phyloP scores from a whole-genome alignment of 2,113 vertebrate species.

The Entomyzon cyanotis region DNA sequence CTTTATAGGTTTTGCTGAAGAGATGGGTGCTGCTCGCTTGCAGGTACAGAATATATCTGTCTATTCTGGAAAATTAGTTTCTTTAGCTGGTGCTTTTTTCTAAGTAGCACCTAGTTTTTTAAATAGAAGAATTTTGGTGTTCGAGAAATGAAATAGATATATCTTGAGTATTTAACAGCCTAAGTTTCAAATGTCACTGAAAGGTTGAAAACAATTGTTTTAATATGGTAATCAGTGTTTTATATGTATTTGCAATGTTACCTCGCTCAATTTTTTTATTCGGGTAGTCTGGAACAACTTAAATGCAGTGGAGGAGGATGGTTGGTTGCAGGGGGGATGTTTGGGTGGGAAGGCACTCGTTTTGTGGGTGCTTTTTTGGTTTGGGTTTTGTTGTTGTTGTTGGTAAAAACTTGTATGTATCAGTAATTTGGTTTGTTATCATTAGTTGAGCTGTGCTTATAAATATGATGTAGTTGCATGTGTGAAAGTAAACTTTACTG shows the following conservation, averaged over 20 bases:
- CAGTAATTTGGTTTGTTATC: neutral
- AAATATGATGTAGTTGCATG: neutral
- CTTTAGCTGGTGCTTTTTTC: neutral
- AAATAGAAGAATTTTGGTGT: neutral
- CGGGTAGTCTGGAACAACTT: neutral
- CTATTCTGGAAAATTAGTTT: neutral
- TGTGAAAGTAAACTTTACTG: neutral
- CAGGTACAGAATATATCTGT: slow-evolving; percentile 74
- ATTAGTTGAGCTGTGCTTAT: neutral
- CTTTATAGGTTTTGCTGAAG: slow-evolving; percentile 87
- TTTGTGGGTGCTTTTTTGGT: neutral
- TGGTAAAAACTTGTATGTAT: neutral
- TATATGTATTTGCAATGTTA: neutral
- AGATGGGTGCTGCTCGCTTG: slow-evolving; percentile 74
- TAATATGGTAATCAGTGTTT: neutral
- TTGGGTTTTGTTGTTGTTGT: neutral
- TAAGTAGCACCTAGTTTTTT: neutral
- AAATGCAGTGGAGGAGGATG: neutral
- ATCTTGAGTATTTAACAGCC: neutral
- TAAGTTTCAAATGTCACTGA: neutral
- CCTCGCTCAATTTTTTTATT: neutral
- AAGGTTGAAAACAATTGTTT: neutral
- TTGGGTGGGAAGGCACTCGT: neutral
- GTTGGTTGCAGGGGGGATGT: rapidly evolving
- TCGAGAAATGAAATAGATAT: neutral